These are phyloP conservation scores for Trichacis sp. DNA, from an alignment of 2,888 invertebrate species.

Conservation along the genomic window DNA sequence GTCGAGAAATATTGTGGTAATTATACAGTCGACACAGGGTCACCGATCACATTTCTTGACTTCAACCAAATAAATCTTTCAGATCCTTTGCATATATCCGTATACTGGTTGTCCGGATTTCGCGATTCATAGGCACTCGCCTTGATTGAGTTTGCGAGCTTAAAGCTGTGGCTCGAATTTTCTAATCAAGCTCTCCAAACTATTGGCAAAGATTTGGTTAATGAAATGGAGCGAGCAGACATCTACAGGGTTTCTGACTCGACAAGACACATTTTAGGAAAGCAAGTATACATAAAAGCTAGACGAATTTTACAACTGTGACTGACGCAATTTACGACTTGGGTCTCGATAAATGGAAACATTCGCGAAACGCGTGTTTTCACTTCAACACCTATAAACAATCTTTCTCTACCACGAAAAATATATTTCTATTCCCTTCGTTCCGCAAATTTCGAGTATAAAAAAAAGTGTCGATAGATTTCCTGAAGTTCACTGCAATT, in stretches of 20 bases:
- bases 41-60: too few relatives aligned
- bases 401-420: not conserved
- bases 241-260: not conserved
- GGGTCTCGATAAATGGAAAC: not conserved
- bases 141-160: not conserved
- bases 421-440: not conserved
- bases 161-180: not conserved
- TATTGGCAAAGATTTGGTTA: not conserved
- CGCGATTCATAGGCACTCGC: not conserved
- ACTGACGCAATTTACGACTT: not conserved
- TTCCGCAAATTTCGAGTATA: too few relatives aligned
- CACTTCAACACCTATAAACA: not conserved
- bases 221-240: not conserved
- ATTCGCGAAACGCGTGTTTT: not conserved
- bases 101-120: not conserved
- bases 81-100: not conserved
- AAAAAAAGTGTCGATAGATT: too few relatives aligned
- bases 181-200: not conserved
- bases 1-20: too few relatives aligned
- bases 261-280: not conserved
- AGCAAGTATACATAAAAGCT: not conserved
- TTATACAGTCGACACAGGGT: too few relatives aligned
- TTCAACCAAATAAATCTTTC: not conserved
- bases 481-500: too few relatives aligned
- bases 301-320: not conserved